Percentiles rank a stretch among this genome's conserved stretches.
Evolutionary conservation across 2,888 invertebrate species (phyloP).

Genomic region (Sinotaia quadrata): DNA sequence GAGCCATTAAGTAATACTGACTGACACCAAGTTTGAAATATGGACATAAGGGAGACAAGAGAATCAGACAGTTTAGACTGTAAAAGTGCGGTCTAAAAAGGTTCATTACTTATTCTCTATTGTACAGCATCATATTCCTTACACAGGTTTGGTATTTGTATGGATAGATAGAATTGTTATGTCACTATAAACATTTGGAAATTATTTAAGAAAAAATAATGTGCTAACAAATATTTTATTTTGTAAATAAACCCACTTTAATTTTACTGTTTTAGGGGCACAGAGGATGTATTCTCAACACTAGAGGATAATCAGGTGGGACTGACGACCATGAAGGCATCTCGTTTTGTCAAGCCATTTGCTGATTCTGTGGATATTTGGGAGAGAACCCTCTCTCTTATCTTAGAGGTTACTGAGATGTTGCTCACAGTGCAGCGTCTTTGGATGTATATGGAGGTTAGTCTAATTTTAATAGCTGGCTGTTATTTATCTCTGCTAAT

Average conservation of each 20-base stretch:
- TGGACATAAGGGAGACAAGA: too few species aligned
- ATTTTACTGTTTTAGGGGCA: conserved; percentile 56
- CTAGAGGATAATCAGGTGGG: conserved; percentile 89
- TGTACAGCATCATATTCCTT: too few species aligned
- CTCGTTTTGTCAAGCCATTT: conserved; percentile 86
- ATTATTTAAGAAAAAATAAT: neutral
- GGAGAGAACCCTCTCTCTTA: conserved; percentile 87
- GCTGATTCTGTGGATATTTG: conserved; percentile 86
- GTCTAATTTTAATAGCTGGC: neutral
- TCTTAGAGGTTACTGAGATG: conserved; percentile 86
- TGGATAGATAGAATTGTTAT: neutral
- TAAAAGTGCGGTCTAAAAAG: too few species aligned
- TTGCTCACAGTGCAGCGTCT: conserved; percentile 85
- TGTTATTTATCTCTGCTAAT: too few species aligned
- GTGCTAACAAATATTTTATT: too few species aligned
- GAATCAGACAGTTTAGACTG: too few species aligned
- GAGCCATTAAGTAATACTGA: too few species aligned
- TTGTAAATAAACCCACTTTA: neutral
- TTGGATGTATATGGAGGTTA: conserved; percentile 86
- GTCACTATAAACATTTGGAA: neutral
- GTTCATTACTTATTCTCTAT: too few species aligned
- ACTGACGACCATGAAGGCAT: conserved; percentile 89
- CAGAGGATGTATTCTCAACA: conserved; percentile 85
- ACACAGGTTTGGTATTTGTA: neutral
- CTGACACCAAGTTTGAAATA: too few species aligned